These are phyloP conservation scores for Apamea epomidion DNA, from an alignment of 2,888 invertebrate species.

Conservation along the genomic window DNA sequence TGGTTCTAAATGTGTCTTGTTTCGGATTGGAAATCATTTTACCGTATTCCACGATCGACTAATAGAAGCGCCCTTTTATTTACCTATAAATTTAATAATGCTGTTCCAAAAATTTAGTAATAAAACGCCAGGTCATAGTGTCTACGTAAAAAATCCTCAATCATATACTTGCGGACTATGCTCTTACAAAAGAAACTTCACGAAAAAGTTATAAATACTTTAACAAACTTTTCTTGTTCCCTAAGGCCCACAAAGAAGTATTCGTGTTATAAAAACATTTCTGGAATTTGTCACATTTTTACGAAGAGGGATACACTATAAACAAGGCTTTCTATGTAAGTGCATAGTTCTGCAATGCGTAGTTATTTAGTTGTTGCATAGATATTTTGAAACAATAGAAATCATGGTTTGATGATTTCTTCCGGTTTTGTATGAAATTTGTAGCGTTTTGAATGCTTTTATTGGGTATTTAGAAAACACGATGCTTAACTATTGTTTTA, in stretches of 20 bases:
- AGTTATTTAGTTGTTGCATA: slow-evolving; percentile 29
- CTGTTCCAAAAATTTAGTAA: neutral
- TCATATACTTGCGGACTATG: slow-evolving; percentile 81
- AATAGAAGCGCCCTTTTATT: neutral
- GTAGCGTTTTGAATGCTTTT: slow-evolving; percentile 4
- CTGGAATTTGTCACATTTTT: slow-evolving; percentile 88
- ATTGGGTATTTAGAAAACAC: slow-evolving; percentile 17
- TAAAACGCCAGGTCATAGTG: slow-evolving; percentile 53
- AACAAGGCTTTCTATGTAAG: slow-evolving; percentile 78
- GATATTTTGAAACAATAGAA: slow-evolving; percentile 19
- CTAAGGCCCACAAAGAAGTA: slow-evolving; percentile 82
- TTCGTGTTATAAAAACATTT: slow-evolving; percentile 87
- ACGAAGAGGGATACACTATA: slow-evolving; percentile 78
- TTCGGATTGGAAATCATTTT: neutral
- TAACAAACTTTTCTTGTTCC: slow-evolving; percentile 68
- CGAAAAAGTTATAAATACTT: slow-evolving; percentile 14
- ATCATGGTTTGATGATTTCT: neutral
- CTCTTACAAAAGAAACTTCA: slow-evolving; percentile 76
- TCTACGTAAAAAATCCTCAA: slow-evolving; percentile 8
- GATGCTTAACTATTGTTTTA: neutral
- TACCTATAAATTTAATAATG: neutral
- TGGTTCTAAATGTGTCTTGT: neutral
- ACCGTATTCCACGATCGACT: slow-evolving; percentile 2
- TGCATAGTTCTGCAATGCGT: slow-evolving; percentile 88
- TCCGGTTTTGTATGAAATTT: neutral